These are phyloP conservation scores for Lophius americanus DNA, from an alignment of 2,797 vertebrate genomes.

Conservation along the genomic window DNA sequence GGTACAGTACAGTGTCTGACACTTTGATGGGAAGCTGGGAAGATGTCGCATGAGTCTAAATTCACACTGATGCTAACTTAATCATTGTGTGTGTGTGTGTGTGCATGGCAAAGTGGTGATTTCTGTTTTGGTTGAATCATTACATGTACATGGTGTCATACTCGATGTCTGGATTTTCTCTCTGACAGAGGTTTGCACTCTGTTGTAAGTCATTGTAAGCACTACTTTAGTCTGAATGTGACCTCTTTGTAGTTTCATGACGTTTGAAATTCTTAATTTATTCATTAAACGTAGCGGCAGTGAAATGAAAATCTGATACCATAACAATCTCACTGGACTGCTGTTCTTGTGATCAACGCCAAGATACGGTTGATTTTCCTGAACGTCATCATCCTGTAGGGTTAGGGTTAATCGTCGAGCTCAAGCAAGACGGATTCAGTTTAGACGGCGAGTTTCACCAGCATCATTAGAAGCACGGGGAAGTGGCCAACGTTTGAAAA, in stretches of 20 bases:
- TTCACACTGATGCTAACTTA: constrained; percentile 37
- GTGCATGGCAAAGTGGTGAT: constrained; percentile 36
- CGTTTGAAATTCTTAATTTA: constrained; percentile 2
- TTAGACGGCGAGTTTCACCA: background rate
- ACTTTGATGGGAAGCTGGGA: constrained; percentile 61
- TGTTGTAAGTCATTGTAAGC: constrained; percentile 31
- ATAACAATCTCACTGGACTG: background rate
- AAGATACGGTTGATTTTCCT: constrained; percentile 24
- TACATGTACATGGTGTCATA: constrained; percentile 16
- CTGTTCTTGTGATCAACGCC: background rate
- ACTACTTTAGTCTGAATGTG: background rate
- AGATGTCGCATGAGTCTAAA: constrained; percentile 67
- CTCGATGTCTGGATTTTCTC: constrained; percentile 8
- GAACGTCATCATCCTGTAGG: constrained; percentile 18
- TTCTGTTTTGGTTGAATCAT: constrained; percentile 39
- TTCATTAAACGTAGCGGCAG: too few species aligned
- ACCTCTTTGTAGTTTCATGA: constrained; percentile 3
- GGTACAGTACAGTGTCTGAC: constrained; percentile 83
- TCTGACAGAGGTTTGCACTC: constrained; percentile 30
- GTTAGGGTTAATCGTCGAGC: constrained; percentile 3
- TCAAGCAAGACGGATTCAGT: too few species aligned
- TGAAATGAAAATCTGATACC: background rate
- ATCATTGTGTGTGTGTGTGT: constrained; percentile 42
- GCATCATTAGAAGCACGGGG: background rate
- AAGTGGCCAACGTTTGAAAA: background rate